These are phyloP conservation scores for Semaprochilodus insignis DNA, from an alignment of 2,797 vertebrate genomes.

Conservation along the genomic window DNA sequence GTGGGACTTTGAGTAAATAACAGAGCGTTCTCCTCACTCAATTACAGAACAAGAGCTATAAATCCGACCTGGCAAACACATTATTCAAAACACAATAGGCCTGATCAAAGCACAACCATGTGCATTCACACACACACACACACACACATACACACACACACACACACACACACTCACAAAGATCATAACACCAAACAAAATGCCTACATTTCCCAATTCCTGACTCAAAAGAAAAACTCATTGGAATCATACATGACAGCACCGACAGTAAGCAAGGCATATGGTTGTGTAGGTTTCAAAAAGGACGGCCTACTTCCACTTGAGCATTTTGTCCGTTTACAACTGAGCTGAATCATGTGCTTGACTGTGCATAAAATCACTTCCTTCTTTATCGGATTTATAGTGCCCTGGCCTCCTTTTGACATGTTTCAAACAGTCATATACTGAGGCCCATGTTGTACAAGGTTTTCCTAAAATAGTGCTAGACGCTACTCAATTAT, in stretches of 20 bases:
- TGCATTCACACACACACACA: conserved; percentile 6
- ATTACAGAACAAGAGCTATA: conserved; percentile 22
- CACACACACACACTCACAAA: conserved; percentile 7
- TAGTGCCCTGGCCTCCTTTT: background rate
- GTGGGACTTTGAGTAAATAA: conserved; percentile 41
- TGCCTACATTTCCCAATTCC: background rate
- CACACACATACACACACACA: conserved; percentile 13
- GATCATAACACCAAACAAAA: conserved; percentile 19
- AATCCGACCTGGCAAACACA: conserved; percentile 31
- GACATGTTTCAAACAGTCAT: background rate
- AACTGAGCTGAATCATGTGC: conserved; percentile 41
- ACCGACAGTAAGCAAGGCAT: background rate
- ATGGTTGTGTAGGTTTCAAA: background rate
- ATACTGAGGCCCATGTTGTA: background rate
- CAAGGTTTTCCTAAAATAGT: too few relatives aligned
- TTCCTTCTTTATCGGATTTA: conserved; percentile 52
- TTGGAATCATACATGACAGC: conserved; percentile 27
- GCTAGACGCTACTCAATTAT: too few relatives aligned
- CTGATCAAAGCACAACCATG: conserved; percentile 15
- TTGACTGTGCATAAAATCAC: conserved; percentile 45
- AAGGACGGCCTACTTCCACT: conserved; percentile 2
- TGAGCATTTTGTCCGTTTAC: conserved; percentile 25
- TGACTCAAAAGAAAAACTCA: conserved; percentile 9
- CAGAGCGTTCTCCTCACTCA: background rate
- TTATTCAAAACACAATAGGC: conserved; percentile 23